phyloP scores from a whole-genome alignment of 2,113 vertebrate species.

The Hassar affinis region DNA sequence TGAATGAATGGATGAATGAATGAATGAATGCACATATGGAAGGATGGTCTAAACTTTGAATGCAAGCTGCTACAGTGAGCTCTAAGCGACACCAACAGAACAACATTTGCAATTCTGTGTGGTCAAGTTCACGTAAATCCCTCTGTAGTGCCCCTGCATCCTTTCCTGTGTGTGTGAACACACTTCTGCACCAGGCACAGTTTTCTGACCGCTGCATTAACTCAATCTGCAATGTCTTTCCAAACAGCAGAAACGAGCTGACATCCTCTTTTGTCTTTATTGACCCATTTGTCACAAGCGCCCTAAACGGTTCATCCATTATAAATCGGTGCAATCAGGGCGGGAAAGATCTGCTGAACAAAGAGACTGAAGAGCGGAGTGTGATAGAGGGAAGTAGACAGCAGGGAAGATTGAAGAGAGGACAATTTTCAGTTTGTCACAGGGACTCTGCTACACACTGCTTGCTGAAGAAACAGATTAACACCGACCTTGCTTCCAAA shows the following conservation, averaged over 20 bases:
- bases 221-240: neutral
- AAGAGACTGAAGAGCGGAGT: conserved; percentile 1
- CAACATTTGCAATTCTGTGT: neutral
- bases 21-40: neutral
- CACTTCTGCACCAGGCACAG: neutral
- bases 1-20: neutral
- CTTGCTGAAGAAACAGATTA: conserved; percentile 24
- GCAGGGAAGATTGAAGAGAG: neutral
- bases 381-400: conserved; percentile 9
- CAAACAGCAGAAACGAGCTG: neutral
- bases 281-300: neutral
- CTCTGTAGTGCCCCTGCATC: neutral
- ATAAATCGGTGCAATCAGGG: conserved; percentile 1
- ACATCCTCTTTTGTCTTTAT: conserved; percentile 27
- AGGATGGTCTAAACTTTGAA: neutral
- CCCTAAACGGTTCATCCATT: conserved; percentile 15
- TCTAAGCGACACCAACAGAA: neutral
- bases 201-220: neutral
- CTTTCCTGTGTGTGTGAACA: neutral
- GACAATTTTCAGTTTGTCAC: conserved; percentile 34
- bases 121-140: neutral
- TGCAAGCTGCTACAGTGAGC: neutral
- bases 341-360: neutral
- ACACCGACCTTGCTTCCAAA: conserved; percentile 13
- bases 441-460: conserved; percentile 2